Evolutionary conservation across 1,140 invertebrate species (phyloP).

Genomic region (Myzus persicae): DNA sequence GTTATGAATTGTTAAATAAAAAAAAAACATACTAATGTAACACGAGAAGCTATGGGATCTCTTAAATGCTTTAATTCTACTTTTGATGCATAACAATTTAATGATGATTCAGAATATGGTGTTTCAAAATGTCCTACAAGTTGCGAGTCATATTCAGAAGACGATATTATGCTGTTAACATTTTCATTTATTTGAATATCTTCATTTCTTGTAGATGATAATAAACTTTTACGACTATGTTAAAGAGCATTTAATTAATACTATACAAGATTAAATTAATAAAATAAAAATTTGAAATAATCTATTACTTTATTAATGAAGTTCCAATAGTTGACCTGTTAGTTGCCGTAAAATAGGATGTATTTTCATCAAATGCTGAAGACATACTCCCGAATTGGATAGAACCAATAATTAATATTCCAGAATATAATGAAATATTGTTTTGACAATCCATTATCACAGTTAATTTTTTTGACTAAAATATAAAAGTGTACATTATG

Average conservation of each 20-base stretch:
- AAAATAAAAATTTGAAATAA: neutral
- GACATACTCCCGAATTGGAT: conserved; percentile 66
- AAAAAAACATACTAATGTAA: conserved; percentile 45
- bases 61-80: conserved; percentile 40
- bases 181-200: conserved; percentile 55
- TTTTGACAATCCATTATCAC: conserved; percentile 81
- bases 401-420: conserved; percentile 81
- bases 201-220: conserved; percentile 62
- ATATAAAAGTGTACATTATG: conserved; percentile 57
- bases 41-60: conserved; percentile 52
- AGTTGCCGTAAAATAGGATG: conserved; percentile 50
- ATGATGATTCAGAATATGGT: conserved; percentile 42
- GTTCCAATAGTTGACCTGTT: conserved; percentile 32
- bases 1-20: neutral
- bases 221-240: conserved; percentile 70
- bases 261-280: neutral
- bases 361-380: conserved; percentile 56
- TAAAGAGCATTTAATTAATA: conserved; percentile 27
- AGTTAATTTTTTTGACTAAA: conserved; percentile 78
- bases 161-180: neutral
- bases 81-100: conserved; percentile 47
- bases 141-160: conserved; percentile 41
- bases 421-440: conserved; percentile 85
- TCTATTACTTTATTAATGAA: conserved; percentile 21
- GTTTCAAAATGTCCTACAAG: conserved; percentile 20